Base-by-base conservation (phyloP, 2,113 vertebrate species). In the Leucosticte australis region DNA sequence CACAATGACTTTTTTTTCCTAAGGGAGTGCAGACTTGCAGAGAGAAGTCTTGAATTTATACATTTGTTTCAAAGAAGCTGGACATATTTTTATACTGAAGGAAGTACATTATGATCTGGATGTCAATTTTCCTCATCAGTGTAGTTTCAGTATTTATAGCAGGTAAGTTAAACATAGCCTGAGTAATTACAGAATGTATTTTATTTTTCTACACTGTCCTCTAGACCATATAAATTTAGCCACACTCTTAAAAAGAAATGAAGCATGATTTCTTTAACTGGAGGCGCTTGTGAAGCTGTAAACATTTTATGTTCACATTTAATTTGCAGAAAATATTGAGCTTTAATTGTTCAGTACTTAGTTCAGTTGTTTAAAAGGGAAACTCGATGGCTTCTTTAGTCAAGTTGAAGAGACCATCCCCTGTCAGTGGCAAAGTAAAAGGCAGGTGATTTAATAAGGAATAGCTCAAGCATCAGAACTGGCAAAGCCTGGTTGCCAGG, bases 241-340 rank as follows among this genome's bases (percentile, higher is more conserved):
- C 55, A 67, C 41, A 60, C 33, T 65, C 71, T 95, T 95, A 85
- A 94, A 95, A 91, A 80, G 52, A 92, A 95, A 92, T 86, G 84
- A 77, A 74, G 79, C 79, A 59, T 91, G 83, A 83, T 93, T 93
- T 94, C 84, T 74, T 93, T 88, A 90, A 93, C 59, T 86, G 82
- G 64, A 90, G 31, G 75, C 2, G 0, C 68, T 80, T 91, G 91
- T 90, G 59, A 85, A 83, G 88, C 76, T 67, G 64, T 95, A 88
- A 96, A 96, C 90, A 71, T 70, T 95, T 96, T 93, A 95, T 60
- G 79, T 24, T 64, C 44, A 46, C 76, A 64, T 83, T 93, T 83
- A 85, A 83, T 86, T 92, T 86, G 63, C 52, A 67, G 39, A 90
- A 94, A 93, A 88, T 92, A 92, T 5, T 70, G 68, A 93, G 80